Percentiles rank a stretch among this genome's conserved stretches.
Evolutionary conservation across 1,140 invertebrate species (phyloP).

Genomic region (Drosophila mojavensis): DNA sequence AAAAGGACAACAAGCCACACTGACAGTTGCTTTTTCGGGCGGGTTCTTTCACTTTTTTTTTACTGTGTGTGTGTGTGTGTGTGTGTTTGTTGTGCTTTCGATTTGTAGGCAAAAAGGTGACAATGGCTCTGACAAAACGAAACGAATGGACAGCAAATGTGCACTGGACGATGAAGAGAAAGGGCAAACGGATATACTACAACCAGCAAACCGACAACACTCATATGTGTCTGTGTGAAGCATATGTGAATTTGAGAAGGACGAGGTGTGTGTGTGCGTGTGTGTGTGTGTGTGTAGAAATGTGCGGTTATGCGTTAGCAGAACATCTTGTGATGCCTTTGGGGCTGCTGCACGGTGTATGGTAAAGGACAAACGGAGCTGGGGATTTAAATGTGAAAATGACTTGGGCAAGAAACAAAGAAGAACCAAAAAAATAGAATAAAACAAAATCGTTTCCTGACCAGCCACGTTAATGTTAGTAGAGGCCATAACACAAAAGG

Average conservation of each 20-base stretch:
- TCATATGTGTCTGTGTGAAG: conserved; percentile 46
- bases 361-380: conserved; percentile 9
- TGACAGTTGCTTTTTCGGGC: conserved; percentile 71
- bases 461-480: conserved; percentile 23
- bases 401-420: conserved; percentile 3
- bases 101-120: conserved; percentile 59
- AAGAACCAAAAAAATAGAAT: not conserved
- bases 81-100: not conserved
- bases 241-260: conserved; percentile 63
- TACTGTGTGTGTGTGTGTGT: no score
- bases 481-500: conserved; percentile 34
- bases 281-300: conserved; percentile 2
- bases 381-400: conserved; percentile 25
- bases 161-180: conserved; percentile 43
- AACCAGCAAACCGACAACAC: conserved; percentile 20
- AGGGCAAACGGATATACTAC: conserved; percentile 3
- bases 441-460: not conserved
- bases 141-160: conserved; percentile 68
- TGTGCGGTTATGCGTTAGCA: conserved; percentile 8
- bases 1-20: conserved; percentile 78
- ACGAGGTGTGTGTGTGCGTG: not conserved
- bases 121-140: conserved; percentile 65
- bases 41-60: conserved; percentile 8
- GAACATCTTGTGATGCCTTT: conserved; percentile 18
- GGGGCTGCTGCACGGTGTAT: not conserved